A percentile compares a stretch with the other conserved stretches of the same genome.
Evolutionary conservation across 2,888 invertebrate species (phyloP).

Genomic region (Tortricodes alternella): DNA sequence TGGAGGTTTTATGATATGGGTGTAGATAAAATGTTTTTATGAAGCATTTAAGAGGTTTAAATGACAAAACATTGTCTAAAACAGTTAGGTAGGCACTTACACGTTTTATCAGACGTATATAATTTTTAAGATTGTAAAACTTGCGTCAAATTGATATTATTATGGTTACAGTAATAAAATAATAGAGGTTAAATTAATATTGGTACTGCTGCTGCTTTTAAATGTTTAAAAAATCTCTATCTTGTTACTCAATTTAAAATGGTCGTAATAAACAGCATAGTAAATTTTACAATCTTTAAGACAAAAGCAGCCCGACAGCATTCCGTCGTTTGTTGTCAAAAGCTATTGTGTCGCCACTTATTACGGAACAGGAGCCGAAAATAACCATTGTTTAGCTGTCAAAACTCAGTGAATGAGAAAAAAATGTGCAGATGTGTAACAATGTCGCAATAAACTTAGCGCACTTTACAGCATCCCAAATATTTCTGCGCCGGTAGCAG

Average conservation of each 20-base stretch:
- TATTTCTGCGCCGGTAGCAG: constrained; percentile 69
- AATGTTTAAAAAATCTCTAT: too few species aligned
- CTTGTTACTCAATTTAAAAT: background rate
- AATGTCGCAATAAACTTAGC: constrained; percentile 73
- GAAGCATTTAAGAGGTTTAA: too few species aligned
- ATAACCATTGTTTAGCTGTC: constrained; percentile 69
- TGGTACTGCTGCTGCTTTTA: too few species aligned
- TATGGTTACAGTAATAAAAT: too few species aligned
- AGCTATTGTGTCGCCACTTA: constrained; percentile 44
- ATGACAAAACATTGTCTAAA: too few species aligned
- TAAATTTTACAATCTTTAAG: constrained; percentile 1
- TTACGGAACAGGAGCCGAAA: constrained; percentile 70
- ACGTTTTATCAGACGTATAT: too few species aligned
- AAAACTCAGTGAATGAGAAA: constrained; percentile 67
- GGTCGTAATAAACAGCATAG: constrained; percentile 9
- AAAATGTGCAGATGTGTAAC: constrained; percentile 61
- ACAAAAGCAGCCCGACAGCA: constrained; percentile 2
- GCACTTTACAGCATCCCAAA: constrained; percentile 70
- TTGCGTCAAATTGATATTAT: too few species aligned
- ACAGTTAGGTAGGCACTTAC: too few species aligned
- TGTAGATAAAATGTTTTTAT: too few species aligned
- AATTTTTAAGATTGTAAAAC: too few species aligned
- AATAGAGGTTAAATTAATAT: too few species aligned
- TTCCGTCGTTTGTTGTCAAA: constrained; percentile 32
- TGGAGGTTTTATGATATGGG: too few species aligned